Percentiles rank a stretch among this genome's conserved stretches.
phyloP scores from a whole-genome alignment of 2,888 invertebrate genomes.

The Conchocele bisecta region DNA sequence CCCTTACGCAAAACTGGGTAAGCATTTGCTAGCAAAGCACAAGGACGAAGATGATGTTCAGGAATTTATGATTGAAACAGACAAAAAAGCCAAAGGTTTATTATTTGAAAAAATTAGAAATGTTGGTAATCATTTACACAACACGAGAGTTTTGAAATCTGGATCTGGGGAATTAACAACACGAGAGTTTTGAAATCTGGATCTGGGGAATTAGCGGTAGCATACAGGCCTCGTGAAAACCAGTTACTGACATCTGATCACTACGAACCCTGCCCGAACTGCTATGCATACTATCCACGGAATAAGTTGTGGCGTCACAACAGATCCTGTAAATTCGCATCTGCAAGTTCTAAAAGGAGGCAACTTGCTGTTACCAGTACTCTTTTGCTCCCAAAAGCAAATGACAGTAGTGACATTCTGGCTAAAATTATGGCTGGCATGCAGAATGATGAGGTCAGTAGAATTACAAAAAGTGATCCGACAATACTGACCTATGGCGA shows the following conservation, averaged over 20 bases:
- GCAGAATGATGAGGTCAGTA: neutral
- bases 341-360: neutral
- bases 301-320: no score
- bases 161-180: no score
- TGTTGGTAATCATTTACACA: slow-evolving; percentile 10
- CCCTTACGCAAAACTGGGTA: neutral
- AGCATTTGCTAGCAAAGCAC: neutral
- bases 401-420: neutral
- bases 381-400: neutral
- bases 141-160: neutral
- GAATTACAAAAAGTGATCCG: neutral
- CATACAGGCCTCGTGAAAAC: neutral
- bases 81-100: neutral
- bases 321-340: neutral
- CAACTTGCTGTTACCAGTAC: neutral
- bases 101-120: slow-evolving; percentile 1
- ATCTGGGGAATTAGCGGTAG: neutral
- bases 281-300: neutral
- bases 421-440: neutral
- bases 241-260: neutral
- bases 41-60: neutral
- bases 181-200: no score
- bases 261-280: neutral
- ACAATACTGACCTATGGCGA: neutral
- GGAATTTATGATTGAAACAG: neutral